These are phyloP conservation scores for Allacma fusca DNA, from an alignment of 2,888 invertebrate species.

Conservation along the genomic window DNA sequence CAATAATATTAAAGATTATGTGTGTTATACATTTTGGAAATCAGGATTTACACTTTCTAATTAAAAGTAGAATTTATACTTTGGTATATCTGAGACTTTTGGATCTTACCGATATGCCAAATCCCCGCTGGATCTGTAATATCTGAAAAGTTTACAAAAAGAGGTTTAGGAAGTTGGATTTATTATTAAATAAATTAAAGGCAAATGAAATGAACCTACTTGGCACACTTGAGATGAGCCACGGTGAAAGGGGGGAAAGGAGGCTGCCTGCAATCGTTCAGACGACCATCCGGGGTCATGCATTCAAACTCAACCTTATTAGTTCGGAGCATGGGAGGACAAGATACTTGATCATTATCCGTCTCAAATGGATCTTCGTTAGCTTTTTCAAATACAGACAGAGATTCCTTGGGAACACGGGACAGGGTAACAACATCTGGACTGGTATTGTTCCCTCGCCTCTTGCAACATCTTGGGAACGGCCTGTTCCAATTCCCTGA, in stretches of 20 bases:
- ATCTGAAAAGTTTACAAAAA: constrained; percentile 35
- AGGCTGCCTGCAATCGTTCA: constrained; percentile 43
- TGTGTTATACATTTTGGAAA: no score
- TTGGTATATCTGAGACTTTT: neutral
- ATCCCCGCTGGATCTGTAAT: constrained; percentile 47
- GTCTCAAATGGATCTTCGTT: constrained; percentile 25
- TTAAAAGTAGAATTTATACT: no score
- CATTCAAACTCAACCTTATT: constrained; percentile 50
- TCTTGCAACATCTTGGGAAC: constrained; percentile 47
- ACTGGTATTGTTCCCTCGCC: neutral
- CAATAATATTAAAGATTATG: no score
- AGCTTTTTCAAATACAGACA: constrained; percentile 43
- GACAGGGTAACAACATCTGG: neutral
- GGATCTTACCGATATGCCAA: constrained; percentile 40
- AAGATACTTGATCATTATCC: constrained; percentile 38
- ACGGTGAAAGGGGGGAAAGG: constrained; percentile 49
- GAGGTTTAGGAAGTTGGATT: neutral
- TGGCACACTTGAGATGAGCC: constrained; percentile 44
- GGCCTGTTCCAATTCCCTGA: constrained; percentile 46
- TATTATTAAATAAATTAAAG: neutral
- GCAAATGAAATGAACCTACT: constrained; percentile 5
- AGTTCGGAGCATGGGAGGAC: constrained; percentile 40
- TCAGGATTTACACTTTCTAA: no score
- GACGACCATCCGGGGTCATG: constrained; percentile 41
- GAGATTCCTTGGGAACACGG: constrained; percentile 1